Evolutionary conservation across 2,797 vertebrate genomes (phyloP).

Genomic region (Parambassis ranga): DNA sequence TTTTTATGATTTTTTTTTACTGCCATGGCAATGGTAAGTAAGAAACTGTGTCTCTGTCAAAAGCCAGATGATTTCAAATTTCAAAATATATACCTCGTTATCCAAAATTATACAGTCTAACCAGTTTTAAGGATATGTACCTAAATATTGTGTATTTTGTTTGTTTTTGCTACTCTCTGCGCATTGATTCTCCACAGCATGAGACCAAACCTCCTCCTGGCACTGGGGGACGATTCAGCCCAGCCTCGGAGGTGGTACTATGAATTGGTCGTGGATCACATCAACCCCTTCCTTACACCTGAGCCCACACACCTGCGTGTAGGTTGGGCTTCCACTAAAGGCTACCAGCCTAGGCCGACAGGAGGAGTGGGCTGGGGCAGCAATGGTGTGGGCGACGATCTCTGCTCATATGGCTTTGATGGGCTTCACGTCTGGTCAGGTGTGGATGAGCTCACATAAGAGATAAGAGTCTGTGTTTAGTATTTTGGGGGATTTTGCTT

Average conservation of each 20-base stretch:
- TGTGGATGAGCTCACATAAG: conserved; percentile 48
- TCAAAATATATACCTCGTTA: no score
- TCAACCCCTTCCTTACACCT: conserved; percentile 87
- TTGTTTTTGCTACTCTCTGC: neutral
- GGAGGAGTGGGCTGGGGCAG: conserved; percentile 91
- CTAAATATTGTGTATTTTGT: neutral
- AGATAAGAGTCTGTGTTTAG: neutral
- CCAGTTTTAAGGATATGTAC: neutral
- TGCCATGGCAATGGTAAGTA: no score
- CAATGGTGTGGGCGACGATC: conserved; percentile 92
- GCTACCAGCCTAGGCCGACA: conserved; percentile 87
- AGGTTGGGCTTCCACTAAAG: conserved; percentile 90
- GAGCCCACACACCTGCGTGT: conserved; percentile 93
- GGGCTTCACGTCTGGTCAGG: conserved; percentile 96
- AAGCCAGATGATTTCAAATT: no score
- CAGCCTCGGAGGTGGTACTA: conserved; percentile 96
- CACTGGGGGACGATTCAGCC: conserved; percentile 87
- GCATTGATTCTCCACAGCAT: conserved; percentile 76
- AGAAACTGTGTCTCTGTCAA: no score
- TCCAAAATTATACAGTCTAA: no score
- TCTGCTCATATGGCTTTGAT: conserved; percentile 94
- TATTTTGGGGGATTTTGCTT: neutral
- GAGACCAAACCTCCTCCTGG: conserved; percentile 91
- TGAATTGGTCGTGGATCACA: conserved; percentile 89
- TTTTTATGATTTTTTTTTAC: no score